Evolutionary conservation across 2,113 vertebrate species (phyloP).

Genomic region (Tetrax tetrax): DNA sequence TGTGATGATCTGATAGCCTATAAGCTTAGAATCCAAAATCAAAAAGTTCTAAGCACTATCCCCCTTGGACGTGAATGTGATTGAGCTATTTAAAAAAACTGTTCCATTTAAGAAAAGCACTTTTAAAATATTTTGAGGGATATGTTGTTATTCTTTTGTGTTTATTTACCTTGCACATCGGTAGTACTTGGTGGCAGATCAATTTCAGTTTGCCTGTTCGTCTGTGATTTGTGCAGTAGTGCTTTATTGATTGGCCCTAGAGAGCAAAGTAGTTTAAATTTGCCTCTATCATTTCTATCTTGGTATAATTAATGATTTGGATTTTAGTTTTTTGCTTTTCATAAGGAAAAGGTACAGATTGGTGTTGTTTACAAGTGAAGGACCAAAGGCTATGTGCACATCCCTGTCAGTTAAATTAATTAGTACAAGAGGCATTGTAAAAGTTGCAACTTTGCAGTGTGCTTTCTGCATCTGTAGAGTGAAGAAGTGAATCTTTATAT

Average conservation of each 20-base stretch:
- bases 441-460: neutral
- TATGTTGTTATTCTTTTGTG: neutral
- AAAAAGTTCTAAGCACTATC: neutral
- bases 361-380: neutral
- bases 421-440: neutral
- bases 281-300: neutral
- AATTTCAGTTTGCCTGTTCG: neutral
- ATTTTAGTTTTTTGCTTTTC: conserved; percentile 1
- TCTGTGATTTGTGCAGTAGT: neutral
- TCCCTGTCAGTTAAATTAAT: conserved; percentile 30
- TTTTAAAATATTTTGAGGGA: neutral
- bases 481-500: neutral
- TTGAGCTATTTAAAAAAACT: neutral
- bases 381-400: neutral
- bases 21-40: neutral
- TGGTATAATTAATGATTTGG: neutral
- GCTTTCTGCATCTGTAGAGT: neutral
- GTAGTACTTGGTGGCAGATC: neutral
- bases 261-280: neutral
- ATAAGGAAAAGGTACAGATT: neutral
- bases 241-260: neutral
- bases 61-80: accelerated
- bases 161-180: neutral
- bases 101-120: neutral
- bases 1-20: neutral